These are phyloP conservation scores for Glaucopsyche alexis DNA, from an alignment of 2,888 invertebrate genomes.

Conservation along the genomic window DNA sequence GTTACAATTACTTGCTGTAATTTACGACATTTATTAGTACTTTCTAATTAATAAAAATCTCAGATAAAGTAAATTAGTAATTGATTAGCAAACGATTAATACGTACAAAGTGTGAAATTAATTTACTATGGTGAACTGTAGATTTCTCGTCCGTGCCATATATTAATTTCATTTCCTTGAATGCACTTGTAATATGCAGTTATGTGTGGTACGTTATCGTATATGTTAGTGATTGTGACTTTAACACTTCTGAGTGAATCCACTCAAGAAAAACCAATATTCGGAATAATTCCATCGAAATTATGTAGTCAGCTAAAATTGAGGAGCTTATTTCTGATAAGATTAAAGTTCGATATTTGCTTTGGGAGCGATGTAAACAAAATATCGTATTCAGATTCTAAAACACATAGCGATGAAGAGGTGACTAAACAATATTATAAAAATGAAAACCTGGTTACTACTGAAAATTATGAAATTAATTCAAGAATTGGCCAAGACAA, in stretches of 20 bases:
- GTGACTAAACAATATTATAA: background rate
- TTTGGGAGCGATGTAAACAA: background rate
- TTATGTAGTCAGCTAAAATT: background rate
- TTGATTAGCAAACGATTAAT: constrained; percentile 7
- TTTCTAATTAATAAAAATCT: constrained; percentile 5
- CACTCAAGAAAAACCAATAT: background rate
- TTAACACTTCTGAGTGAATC: background rate
- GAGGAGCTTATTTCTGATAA: background rate
- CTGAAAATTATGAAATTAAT: background rate
- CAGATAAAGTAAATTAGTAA: constrained; percentile 4
- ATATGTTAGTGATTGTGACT: background rate
- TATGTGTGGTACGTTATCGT: background rate
- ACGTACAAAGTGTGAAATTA: background rate
- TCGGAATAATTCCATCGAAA: background rate
- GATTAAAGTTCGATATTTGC: background rate
- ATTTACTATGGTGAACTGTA: background rate
- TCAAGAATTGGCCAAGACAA: background rate
- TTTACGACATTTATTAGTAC: background rate
- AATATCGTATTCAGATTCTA: background rate
- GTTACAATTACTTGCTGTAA: background rate
- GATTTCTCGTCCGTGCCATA: background rate
- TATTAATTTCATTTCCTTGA: constrained; percentile 9
- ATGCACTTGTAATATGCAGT: background rate
- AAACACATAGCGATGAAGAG: background rate
- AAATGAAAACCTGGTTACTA: background rate